phyloP scores from a whole-genome alignment of 2,888 invertebrate species.

The Brachypalpus laphriformis region DNA sequence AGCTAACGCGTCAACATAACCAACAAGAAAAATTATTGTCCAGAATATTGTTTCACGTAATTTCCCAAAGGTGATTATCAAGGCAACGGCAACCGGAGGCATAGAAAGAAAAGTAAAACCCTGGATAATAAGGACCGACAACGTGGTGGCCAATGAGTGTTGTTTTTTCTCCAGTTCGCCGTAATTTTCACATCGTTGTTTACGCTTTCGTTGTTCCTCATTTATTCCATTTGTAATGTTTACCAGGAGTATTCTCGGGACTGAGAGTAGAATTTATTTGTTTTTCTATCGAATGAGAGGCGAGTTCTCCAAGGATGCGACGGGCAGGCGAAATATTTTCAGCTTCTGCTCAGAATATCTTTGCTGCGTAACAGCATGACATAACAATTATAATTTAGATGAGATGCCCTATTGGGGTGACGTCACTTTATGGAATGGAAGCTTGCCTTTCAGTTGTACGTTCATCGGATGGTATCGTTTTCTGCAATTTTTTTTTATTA shows the following conservation, averaged over 20 bases:
- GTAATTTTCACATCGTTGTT: slow-evolving; percentile 59
- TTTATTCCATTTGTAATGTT: slow-evolving; percentile 68
- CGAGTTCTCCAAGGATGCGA: slow-evolving; percentile 1
- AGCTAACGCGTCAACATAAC: slow-evolving; percentile 50
- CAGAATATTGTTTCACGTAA: slow-evolving; percentile 70
- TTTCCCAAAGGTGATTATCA: slow-evolving; percentile 71
- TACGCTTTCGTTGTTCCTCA: slow-evolving; percentile 52
- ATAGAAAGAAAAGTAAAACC: slow-evolving; percentile 16
- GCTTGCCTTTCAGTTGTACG: neutral
- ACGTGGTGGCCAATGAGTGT: slow-evolving; percentile 51
- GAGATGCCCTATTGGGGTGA: neutral
- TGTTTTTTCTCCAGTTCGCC: slow-evolving; percentile 14
- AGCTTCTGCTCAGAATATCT: slow-evolving; percentile 3
- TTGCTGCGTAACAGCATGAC: neutral
- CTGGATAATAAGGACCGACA: slow-evolving; percentile 46
- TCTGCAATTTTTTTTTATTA: neutral
- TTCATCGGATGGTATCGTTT: neutral
- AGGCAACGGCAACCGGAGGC: slow-evolving; percentile 8
- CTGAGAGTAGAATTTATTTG: slow-evolving; percentile 49
- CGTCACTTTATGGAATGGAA: neutral
- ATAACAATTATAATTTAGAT: slow-evolving; percentile 51
- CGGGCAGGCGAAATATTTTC: neutral
- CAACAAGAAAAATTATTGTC: slow-evolving; percentile 62
- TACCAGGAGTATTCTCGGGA: slow-evolving; percentile 52
- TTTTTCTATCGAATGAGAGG: slow-evolving; percentile 40